Evolutionary conservation across 1,140 invertebrate species (phyloP).

Genomic region (Aphis gossypii): DNA sequence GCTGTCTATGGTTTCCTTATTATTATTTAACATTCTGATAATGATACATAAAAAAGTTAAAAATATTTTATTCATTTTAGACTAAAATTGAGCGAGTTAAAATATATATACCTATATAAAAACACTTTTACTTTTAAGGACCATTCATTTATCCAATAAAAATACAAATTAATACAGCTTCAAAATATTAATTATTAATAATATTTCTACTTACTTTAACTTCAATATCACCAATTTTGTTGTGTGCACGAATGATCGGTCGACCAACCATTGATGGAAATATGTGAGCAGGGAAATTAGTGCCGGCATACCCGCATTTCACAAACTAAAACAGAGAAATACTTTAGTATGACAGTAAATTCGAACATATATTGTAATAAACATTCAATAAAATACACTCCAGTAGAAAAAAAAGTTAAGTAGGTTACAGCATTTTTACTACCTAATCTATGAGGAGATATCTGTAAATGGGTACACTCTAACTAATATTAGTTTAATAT

Average conservation of each 20-base stretch:
- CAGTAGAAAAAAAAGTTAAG: background rate
- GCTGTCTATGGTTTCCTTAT: background rate
- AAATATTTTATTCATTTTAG: background rate
- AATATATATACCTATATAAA: background rate
- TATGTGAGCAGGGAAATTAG: conserved; percentile 98
- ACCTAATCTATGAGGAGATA: background rate
- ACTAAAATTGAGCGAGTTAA: background rate
- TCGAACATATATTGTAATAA: background rate
- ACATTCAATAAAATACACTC: background rate
- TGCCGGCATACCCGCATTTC: conserved; percentile 99
- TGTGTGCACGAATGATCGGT: conserved; percentile 95
- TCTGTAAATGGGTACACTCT: background rate
- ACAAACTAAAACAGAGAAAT: conserved; percentile 84
- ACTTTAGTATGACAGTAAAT: background rate
- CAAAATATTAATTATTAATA: conserved; percentile 31
- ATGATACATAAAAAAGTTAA: background rate
- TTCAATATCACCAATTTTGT: conserved; percentile 98
- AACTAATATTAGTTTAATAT: background rate
- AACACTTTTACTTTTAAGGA: background rate
- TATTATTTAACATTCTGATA: background rate
- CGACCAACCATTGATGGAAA: conserved; percentile 99
- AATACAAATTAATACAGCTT: background rate
- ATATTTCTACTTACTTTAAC: conserved; percentile 83
- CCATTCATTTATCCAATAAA: background rate
- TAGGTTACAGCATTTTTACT: no score